phyloP scores from a whole-genome alignment of 1,140 invertebrate species.

The Temnothorax longispinosus region DNA sequence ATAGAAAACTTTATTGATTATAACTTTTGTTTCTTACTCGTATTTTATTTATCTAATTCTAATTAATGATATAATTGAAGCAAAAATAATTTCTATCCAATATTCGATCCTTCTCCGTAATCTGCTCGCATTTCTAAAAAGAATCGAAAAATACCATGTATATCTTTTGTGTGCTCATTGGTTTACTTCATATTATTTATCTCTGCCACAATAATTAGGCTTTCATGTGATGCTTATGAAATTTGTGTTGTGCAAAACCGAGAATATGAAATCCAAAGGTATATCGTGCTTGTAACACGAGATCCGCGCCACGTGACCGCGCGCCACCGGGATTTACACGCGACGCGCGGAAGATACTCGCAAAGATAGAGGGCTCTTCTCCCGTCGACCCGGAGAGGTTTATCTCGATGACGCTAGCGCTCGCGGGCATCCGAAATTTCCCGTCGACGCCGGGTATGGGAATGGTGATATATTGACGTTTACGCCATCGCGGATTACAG shows the following conservation, averaged over 20 bases:
- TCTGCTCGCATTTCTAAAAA: not conserved
- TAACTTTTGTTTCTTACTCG: not conserved
- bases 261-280: not conserved
- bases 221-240: not conserved
- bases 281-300: no score
- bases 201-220: not conserved
- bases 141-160: not conserved
- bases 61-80: not conserved
- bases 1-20: not conserved
- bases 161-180: not conserved
- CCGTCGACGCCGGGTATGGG: not conserved
- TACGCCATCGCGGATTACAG: constrained; percentile 24
- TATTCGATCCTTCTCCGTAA: not conserved
- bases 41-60: not conserved
- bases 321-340: not conserved
- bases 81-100: not conserved
- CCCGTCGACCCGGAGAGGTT: not conserved
- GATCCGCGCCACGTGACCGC: not conserved
- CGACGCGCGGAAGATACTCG: not conserved
- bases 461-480: constrained; percentile 50
- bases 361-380: not conserved
- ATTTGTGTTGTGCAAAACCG: not conserved
- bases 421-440: constrained; percentile 36
- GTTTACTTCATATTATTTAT: not conserved
- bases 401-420: constrained; percentile 15